Conservation (phyloP, 2,113 vertebrate species). For the Grammomys dolichurus region DNA sequence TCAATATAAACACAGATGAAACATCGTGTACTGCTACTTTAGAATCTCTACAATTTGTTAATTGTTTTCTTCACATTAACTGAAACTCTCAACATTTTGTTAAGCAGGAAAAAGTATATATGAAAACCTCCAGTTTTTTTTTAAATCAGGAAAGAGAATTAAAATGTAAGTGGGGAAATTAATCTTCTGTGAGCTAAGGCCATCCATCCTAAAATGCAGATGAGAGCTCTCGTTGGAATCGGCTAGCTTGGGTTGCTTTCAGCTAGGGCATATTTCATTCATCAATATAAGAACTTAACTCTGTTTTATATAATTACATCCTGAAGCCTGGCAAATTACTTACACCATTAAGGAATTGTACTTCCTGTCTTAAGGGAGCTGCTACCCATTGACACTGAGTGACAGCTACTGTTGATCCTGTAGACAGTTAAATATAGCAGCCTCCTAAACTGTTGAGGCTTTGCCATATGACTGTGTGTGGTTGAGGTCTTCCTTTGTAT, state of each 20-base stretch:
- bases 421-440: slow-evolving; percentile 73
- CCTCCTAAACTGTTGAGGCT: slow-evolving; percentile 9
- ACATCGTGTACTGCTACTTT: background rate
- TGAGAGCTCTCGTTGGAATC: slow-evolving; percentile 69
- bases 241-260: slow-evolving; percentile 30
- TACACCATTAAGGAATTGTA: slow-evolving; percentile 71
- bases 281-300: slow-evolving; percentile 42
- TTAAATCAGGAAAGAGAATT: slow-evolving; percentile 49
- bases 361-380: slow-evolving; percentile 68
- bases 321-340: slow-evolving; percentile 57
- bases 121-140: slow-evolving; percentile 59
- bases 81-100: slow-evolving; percentile 55
- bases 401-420: slow-evolving; percentile 54
- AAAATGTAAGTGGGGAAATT: slow-evolving; percentile 70
- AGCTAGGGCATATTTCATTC: slow-evolving; percentile 61
- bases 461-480: slow-evolving; percentile 2
- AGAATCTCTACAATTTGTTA: slow-evolving; percentile 59
- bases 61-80: slow-evolving; percentile 69
- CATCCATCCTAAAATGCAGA: slow-evolving; percentile 57
- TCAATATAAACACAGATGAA: slow-evolving; percentile 29
- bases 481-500: slow-evolving; percentile 47
- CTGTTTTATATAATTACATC: slow-evolving; percentile 63
- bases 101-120: slow-evolving; percentile 41
- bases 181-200: slow-evolving; percentile 63
- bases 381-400: slow-evolving; percentile 69